Evolutionary conservation across 1,140 invertebrate genomes (phyloP).

Genomic region (Dendrolimus punctatus): DNA sequence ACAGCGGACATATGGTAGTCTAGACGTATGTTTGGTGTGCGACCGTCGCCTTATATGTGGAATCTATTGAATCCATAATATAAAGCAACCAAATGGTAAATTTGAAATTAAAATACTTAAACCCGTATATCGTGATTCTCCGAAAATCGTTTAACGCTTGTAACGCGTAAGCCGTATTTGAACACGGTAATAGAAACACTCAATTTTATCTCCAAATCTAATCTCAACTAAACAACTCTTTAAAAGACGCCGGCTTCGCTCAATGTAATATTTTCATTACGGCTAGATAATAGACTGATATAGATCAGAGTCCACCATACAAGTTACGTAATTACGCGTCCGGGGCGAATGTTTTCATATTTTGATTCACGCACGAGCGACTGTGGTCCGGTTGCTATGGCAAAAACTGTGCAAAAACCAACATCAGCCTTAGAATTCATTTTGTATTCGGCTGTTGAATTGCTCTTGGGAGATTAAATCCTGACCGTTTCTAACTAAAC

Average conservation of each 20-base stretch:
- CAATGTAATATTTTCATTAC: constrained; percentile 25
- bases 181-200: constrained; percentile 2
- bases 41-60: no score
- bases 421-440: constrained; percentile 3
- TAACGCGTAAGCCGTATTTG: neutral
- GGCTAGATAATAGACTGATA: constrained; percentile 14
- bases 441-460: constrained; percentile 1
- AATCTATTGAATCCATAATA: no score
- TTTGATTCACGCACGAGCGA: constrained; percentile 30
- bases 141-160: neutral
- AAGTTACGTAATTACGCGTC: constrained; percentile 20
- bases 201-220: constrained; percentile 19
- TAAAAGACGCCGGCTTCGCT: constrained; percentile 12
- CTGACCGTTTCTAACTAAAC: constrained; percentile 2
- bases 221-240: constrained; percentile 11
- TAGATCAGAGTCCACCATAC: constrained; percentile 9
- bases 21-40: no score
- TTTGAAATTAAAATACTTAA: neutral
- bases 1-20: no score
- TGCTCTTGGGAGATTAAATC: constrained; percentile 3
- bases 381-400: constrained; percentile 7
- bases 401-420: constrained; percentile 20
- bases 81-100: no score
- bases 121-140: neutral
- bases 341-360: constrained; percentile 23